phyloP scores from a whole-genome alignment of 2,113 vertebrate genomes.

The Puffinus mauretanicus region DNA sequence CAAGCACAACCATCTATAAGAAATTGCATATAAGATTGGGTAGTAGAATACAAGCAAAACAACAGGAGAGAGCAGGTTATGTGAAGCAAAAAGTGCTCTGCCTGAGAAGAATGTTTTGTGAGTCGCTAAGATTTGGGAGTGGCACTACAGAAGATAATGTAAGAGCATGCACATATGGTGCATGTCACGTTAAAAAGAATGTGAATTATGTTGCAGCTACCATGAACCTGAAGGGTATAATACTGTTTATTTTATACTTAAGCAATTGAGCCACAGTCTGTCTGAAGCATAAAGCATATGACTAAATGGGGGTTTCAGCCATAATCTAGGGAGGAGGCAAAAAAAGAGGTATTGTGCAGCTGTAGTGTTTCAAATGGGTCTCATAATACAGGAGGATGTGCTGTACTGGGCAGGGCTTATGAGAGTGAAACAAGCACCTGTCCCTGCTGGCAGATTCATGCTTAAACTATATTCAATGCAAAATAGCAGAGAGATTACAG shows the following conservation, averaged over 20 bases:
- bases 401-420: not conserved
- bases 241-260: not conserved
- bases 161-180: rapidly evolving
- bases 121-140: not conserved
- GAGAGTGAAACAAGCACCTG: not conserved
- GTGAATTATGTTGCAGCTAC: not conserved
- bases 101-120: not conserved
- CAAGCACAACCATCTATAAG: not conserved
- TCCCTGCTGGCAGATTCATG: not conserved
- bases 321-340: not conserved
- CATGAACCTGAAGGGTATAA: not conserved
- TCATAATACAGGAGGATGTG: not conserved
- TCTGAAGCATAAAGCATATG: not conserved
- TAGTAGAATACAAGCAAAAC: not conserved
- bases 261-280: not conserved
- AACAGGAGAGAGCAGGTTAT: not conserved
- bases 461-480: not conserved
- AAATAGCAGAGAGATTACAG: not conserved
- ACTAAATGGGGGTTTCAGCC: not conserved
- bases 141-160: not conserved
- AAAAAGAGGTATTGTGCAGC: not conserved
- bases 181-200: not conserved
- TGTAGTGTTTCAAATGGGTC: not conserved
- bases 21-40: not conserved
- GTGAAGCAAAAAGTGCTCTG: not conserved